Evolutionary conservation across 2,113 vertebrate genomes (phyloP).

Genomic region (Pedetes capensis): DNA sequence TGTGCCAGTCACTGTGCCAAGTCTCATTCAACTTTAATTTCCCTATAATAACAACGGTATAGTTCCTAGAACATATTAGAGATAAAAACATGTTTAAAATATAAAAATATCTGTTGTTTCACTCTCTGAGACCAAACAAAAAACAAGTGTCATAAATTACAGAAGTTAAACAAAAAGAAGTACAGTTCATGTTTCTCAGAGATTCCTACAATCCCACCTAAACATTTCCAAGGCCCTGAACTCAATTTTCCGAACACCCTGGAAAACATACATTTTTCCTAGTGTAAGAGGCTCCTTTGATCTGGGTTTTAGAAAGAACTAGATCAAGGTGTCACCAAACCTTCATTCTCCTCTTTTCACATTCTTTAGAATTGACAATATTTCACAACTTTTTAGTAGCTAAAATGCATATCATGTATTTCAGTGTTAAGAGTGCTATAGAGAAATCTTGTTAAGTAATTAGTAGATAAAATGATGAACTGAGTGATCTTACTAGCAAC

Average conservation of each 20-base stretch:
- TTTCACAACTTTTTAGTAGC: neutral
- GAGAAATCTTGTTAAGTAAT: neutral
- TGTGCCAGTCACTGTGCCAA: neutral
- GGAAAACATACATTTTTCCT: neutral
- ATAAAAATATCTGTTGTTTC: conserved; percentile 21
- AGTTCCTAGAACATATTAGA: neutral
- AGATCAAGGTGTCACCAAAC: neutral
- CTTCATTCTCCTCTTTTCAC: conserved; percentile 10
- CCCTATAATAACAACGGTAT: conserved; percentile 8
- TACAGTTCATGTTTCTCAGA: neutral
- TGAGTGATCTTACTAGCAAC: conserved; percentile 50
- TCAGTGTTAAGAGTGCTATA: neutral
- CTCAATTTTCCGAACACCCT: conserved; percentile 39
- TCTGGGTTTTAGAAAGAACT: conserved; percentile 1
- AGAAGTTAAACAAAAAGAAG: neutral
- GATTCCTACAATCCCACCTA: neutral
- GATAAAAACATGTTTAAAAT: neutral
- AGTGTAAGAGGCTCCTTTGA: conserved; percentile 7
- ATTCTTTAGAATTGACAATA: neutral
- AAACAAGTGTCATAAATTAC: neutral
- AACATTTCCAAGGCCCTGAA: conserved; percentile 13
- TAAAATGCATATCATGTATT: neutral
- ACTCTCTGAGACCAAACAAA: conserved; percentile 41
- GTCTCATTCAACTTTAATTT: conserved; percentile 4
- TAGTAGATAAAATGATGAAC: neutral